Conservation (phyloP, 37 sponge, comb jelly and placozoan species). For the Corticium candelabrum region DNA sequence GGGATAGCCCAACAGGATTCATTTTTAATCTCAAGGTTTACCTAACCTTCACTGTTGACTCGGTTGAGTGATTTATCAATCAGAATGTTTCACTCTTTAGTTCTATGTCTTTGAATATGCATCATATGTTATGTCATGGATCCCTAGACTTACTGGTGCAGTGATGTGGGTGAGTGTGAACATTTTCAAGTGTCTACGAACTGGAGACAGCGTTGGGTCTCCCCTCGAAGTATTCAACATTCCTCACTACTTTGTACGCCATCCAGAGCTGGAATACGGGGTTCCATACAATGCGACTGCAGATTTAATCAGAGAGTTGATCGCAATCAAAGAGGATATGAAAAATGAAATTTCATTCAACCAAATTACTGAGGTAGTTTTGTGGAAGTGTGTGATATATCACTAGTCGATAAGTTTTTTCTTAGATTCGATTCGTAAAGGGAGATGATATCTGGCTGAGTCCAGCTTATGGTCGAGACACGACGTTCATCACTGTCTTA, state of each 20-base stretch:
- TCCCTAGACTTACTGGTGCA: not conserved
- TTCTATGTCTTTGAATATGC: not conserved
- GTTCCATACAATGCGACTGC: not conserved
- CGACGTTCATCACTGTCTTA: slow-evolving; percentile 41
- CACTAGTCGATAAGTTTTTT: too few relatives aligned
- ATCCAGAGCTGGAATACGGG: not conserved
- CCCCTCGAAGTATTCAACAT: not conserved
- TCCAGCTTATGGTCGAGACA: slow-evolving; percentile 51
- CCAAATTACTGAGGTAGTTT: not conserved
- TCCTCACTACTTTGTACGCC: not conserved
- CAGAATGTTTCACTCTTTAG: not conserved
- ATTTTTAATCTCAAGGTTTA: too few relatives aligned
- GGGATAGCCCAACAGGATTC: too few relatives aligned
- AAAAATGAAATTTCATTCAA: not conserved
- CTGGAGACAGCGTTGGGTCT: not conserved
- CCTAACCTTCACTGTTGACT: too few relatives aligned
- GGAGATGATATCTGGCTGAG: slow-evolving; percentile 57
- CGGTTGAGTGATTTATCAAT: too few relatives aligned
- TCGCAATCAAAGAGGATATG: not conserved
- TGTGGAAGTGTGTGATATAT: not conserved
- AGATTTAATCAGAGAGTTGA: not conserved
- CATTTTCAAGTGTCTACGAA: not conserved
- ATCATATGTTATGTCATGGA: not conserved
- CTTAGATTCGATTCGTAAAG: slow-evolving; percentile 48
- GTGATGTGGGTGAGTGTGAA: not conserved